These are phyloP conservation scores for Triops longicaudatus DNA, from an alignment of 1,140 invertebrate genomes.

Conservation along the genomic window DNA sequence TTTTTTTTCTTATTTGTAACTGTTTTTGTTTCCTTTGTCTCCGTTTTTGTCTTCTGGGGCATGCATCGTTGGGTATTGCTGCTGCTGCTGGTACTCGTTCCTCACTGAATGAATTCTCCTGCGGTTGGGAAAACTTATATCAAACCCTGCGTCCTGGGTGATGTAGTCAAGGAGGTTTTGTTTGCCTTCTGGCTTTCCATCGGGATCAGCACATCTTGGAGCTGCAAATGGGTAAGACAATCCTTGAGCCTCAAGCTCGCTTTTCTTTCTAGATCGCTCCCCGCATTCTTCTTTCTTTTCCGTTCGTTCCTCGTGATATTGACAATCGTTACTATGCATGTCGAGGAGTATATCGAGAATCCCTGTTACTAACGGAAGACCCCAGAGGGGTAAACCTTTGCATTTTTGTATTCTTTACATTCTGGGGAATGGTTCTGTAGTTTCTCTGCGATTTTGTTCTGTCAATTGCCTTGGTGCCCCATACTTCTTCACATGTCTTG, in stretches of 20 bases:
- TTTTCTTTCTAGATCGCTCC: not conserved
- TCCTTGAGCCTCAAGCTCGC: not conserved
- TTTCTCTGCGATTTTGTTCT: not conserved
- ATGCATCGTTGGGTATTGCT: not conserved
- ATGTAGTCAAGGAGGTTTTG: constrained; percentile 15
- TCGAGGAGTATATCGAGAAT: constrained; percentile 12
- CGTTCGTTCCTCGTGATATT: not conserved
- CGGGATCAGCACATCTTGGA: constrained; percentile 14
- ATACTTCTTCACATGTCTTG: not conserved
- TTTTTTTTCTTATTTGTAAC: not conserved
- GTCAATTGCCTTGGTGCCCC: not conserved
- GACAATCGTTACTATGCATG: constrained; percentile 10
- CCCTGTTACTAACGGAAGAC: not conserved
- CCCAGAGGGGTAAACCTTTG: not conserved
- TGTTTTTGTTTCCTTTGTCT: not conserved
- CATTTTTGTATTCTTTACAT: not conserved
- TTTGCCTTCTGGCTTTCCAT: constrained; percentile 12
- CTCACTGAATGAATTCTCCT: not conserved
- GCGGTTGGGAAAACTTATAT: not conserved
- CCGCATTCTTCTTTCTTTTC: not conserved
- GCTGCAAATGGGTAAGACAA: constrained; percentile 14
- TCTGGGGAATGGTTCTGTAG: not conserved
- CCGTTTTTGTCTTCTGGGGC: not conserved
- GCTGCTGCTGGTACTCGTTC: not conserved
- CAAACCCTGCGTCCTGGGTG: not conserved